Base-by-base conservation (phyloP, 2,113 vertebrate genomes). In the Leptosomus discolor region DNA sequence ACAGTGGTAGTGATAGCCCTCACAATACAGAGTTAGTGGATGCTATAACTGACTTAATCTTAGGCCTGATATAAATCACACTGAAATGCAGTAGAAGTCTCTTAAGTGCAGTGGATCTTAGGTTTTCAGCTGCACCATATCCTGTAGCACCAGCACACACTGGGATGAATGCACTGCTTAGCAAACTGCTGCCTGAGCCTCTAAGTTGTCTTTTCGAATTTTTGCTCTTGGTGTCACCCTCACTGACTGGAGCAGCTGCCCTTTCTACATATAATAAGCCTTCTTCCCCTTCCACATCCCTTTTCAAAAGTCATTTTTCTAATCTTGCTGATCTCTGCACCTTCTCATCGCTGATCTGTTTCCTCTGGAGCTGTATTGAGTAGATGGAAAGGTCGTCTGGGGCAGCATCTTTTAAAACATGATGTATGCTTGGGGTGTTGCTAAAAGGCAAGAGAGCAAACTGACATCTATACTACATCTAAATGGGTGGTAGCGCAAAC, bases 91-190 rank as follows among this genome's bases (percentile, higher is more conserved):
- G 0, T 2, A 32, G 4, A 64, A 76, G 39, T 46, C 34, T 71
- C 9, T 73, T 24, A 41, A 46, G 17, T 61, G 54, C 26, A 54
- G 32, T 46, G 20, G 22, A 2, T 41, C 43, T 54, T 57, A 3
- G 50, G 11, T 80, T 76, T 75, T 83, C 54, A 15, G 6, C 0
- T 61, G 41, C 4, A 1, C 34, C 32, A 2, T 43, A 10, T 61
- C 15, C 29, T 50, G 29, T 36, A 46, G 32, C 4, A 32, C 16
- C 27, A 50, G n/a, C 50, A 30, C 1, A 0, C 8, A 4, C 13
- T 10, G 20, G 46, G 15, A 17, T 90, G 64, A 37, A 54, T 61
- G 61, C 50, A 41, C 9, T 41, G 41, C 27, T 61, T 36, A 21
- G 39, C 54, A 76, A 27, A 27, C 34, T 63, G 32, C 18, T 43